A percentile compares a stretch with the other conserved stretches of the same genome.
Conservation (phyloP, 1,140 invertebrate genomes). For the Drosophila arizonae region DNA sequence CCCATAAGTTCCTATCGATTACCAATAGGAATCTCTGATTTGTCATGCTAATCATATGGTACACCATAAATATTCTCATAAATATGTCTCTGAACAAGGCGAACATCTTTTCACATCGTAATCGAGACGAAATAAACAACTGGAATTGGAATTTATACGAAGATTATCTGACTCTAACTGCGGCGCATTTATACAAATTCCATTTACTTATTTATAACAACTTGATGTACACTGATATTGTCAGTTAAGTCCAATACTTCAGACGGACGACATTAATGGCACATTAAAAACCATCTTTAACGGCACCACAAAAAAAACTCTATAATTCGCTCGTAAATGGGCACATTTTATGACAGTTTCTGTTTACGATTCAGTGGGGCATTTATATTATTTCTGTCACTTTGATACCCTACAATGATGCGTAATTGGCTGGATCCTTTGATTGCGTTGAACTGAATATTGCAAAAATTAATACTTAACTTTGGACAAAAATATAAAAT, state of each 20-base stretch:
- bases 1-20: too few relatives aligned
- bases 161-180: not conserved
- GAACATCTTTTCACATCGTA: too few relatives aligned
- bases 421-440: not conserved
- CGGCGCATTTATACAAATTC: conserved; percentile 1
- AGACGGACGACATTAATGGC: conserved; percentile 31
- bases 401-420: not conserved
- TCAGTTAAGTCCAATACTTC: not conserved
- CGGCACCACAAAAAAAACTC: conserved; percentile 24
- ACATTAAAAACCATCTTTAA: conserved; percentile 52
- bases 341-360: conserved; percentile 54
- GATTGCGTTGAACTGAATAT: too few relatives aligned
- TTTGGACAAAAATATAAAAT: too few relatives aligned
- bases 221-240: conserved; percentile 26
- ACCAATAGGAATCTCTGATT: too few relatives aligned
- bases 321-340: conserved; percentile 54
- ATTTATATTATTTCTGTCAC: conserved; percentile 34
- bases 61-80: too few relatives aligned
- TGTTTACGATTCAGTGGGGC: conserved; percentile 39
- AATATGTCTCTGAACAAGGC: too few relatives aligned
- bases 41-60: too few relatives aligned
- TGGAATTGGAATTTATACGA: not conserved
- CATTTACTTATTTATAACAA: conserved; percentile 51
- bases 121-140: not conserved
- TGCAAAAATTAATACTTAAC: too few relatives aligned